phyloP scores from a whole-genome alignment of 2,797 vertebrate genomes.

The Danio aesculapii region DNA sequence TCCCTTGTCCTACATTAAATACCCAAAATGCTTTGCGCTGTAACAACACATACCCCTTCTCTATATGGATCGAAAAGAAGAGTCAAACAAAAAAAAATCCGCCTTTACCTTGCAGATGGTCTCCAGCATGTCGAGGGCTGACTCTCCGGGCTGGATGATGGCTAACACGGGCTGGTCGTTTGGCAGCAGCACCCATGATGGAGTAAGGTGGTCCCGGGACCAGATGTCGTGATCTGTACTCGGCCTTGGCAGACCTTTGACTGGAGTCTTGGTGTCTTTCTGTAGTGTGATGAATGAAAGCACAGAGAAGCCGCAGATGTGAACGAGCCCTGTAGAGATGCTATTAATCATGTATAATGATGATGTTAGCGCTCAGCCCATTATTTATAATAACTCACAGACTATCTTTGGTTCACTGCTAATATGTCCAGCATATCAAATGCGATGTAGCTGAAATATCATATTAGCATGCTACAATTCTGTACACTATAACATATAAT shows the following conservation, averaged over 20 bases:
- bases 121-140: constrained; percentile 85
- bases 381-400: not conserved
- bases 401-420: not conserved
- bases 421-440: not conserved
- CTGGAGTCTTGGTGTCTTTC: constrained; percentile 82
- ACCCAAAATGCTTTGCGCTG: no score
- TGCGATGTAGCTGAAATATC: not conserved
- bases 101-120: constrained; percentile 93
- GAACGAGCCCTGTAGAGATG: not conserved
- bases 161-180: constrained; percentile 89
- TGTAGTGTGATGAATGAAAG: constrained; percentile 54
- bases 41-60: no score
- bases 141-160: constrained; percentile 89
- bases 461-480: not conserved
- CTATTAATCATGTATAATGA: constrained; percentile 23
- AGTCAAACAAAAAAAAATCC: no score
- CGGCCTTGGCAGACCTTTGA: constrained; percentile 86
- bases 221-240: constrained; percentile 90
- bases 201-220: constrained; percentile 90
- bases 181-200: constrained; percentile 96
- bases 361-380: not conserved
- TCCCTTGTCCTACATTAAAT: no score
- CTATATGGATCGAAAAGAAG: no score
- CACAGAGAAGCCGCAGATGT: constrained; percentile 11
- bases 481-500: no score